A percentile compares a stretch with the other conserved stretches of the same genome.
Evolutionary conservation across 2,797 vertebrate genomes (phyloP).

Genomic region (Emys orbicularis): DNA sequence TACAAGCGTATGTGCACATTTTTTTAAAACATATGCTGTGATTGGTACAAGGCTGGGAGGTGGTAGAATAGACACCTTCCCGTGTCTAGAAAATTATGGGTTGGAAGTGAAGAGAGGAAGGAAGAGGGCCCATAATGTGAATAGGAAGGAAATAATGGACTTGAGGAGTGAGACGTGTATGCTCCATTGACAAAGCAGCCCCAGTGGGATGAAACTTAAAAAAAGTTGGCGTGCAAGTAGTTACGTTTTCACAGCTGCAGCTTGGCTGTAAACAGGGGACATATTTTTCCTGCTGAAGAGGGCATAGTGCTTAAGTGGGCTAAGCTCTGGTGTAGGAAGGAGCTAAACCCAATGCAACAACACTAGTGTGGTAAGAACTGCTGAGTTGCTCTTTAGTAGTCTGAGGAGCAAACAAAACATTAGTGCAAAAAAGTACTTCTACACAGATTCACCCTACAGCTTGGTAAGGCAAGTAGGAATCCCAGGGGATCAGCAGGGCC

Average conservation of each 20-base stretch:
- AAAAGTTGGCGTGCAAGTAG: not conserved
- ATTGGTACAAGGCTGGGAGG: fast-evolving
- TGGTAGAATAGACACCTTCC: not conserved
- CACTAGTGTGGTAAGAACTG: not conserved
- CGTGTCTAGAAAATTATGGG: not conserved
- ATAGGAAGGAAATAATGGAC: not conserved
- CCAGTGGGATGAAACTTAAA: not conserved
- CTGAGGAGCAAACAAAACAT: not conserved
- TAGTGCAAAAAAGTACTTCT: not conserved
- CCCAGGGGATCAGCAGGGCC: not conserved
- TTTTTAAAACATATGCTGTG: not conserved
- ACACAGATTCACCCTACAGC: not conserved
- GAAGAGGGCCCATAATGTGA: not conserved
- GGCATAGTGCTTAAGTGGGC: not conserved
- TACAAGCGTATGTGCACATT: not conserved
- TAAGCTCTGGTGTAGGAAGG: not conserved
- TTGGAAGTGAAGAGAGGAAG: not conserved
- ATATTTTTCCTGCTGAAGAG: not conserved
- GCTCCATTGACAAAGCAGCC: not conserved
- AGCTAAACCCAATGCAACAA: not conserved
- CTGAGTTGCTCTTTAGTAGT: not conserved
- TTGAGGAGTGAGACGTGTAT: not conserved
- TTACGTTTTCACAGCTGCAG: constrained; percentile 48
- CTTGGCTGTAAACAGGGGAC: not conserved
- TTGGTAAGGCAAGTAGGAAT: not conserved